Base-by-base conservation (phyloP, 2,113 vertebrate species). In the Heterotis niloticus region DNA sequence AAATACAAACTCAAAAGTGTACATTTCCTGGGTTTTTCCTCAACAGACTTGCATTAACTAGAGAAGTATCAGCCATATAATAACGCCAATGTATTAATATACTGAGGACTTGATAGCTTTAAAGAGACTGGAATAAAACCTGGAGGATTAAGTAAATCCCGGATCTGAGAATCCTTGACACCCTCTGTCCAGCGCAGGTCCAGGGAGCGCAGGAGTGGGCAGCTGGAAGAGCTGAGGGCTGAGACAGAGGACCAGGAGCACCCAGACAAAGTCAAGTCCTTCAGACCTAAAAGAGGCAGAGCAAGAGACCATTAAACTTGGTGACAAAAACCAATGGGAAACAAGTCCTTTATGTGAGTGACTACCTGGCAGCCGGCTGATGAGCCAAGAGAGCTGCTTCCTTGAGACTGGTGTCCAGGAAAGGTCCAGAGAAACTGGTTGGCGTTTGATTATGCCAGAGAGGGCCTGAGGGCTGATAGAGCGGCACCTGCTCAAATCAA, bases 321-420 rank as follows among this genome's bases (percentile, higher is more conserved):
- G n/a, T 11, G 11, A 20, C 10, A 24, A 28, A n/a, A 7, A 5
- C 18, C 24, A 51, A 66, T 20, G 56, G 54, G 56, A 52, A 59
- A n/a, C 10, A 17, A 24, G 67, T 29, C 17, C 1, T 1, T 51
- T 16, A 66, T 29, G 68, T 75, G 4, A 17, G 10, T 0, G 0
- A 84, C 88, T 86, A 96, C 96, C 97, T 87, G 97, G 96, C 77
- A 99, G 89, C 78, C 96, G 94, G 86, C 96, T 95, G 89, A 98
- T 92, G 0, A 99, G 95, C 98, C 98, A 99, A 0, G 93, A 95
- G 77, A 99, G 95, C 87, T 99, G 98, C 83, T 98, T 99, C 92
- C 96, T 98, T 81, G 97, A 98, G 86, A 99, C 96, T 87, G 95
- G 95, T 89, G 97, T 96, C 97, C 97, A 98, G 77, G 97, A 99